These are phyloP conservation scores for Carassius auratus DNA, from an alignment of 2,113 vertebrate species.

Conservation along the genomic window DNA sequence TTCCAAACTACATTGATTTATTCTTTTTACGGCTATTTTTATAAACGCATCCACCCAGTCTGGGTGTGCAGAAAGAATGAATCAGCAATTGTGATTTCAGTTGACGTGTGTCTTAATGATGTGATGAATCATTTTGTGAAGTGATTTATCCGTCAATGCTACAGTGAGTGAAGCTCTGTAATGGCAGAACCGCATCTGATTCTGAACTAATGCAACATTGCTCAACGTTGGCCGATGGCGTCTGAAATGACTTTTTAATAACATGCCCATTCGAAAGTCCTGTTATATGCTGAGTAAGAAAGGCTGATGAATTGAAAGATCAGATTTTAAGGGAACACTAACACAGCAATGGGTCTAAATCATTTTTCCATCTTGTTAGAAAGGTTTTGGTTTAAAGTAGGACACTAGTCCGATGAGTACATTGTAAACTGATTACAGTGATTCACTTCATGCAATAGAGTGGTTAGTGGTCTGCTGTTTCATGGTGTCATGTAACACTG, in stretches of 20 bases:
- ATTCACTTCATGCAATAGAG: not conserved
- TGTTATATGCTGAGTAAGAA: not conserved
- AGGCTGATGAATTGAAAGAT: not conserved
- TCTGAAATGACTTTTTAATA: constrained; percentile 9
- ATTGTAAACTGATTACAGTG: constrained; percentile 1
- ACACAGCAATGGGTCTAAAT: not conserved
- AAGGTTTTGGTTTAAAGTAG: not conserved
- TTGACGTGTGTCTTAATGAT: not conserved
- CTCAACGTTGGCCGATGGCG: not conserved
- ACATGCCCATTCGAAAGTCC: not conserved
- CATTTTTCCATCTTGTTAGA: not conserved
- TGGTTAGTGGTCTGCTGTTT: not conserved
- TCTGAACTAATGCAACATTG: not conserved
- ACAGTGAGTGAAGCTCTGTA: not conserved
- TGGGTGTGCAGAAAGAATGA: constrained; percentile 6
- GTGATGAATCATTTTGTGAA: not conserved
- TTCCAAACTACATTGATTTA: not conserved
- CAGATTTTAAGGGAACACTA: not conserved
- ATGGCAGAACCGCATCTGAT: not conserved
- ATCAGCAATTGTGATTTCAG: not conserved
- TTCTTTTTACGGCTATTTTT: not conserved
- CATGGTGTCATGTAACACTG: constrained; percentile 12
- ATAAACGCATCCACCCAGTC: not conserved
- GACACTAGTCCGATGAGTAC: not conserved
- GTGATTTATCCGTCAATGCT: not conserved